These are phyloP conservation scores for Drosophila acutilabella DNA, from an alignment of 2,888 invertebrate species.

Conservation along the genomic window DNA sequence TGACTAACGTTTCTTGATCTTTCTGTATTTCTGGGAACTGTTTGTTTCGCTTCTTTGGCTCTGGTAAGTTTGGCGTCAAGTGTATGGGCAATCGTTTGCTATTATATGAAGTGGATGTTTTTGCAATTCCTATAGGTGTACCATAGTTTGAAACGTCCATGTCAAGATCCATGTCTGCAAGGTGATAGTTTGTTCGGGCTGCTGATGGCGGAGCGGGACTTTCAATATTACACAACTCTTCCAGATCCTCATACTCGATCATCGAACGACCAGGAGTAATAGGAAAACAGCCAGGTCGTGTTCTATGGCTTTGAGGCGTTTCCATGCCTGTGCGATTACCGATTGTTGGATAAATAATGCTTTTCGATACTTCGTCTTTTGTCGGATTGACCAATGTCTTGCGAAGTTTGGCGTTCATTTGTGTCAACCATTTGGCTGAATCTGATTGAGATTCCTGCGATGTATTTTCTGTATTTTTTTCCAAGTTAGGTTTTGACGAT, in stretches of 20 bases:
- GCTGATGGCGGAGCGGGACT: background rate
- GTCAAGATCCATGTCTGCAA: constrained; percentile 34
- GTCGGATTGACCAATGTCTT: background rate
- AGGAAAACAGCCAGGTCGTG: constrained; percentile 28
- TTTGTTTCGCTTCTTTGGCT: constrained; percentile 69
- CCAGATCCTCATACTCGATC: constrained; percentile 63
- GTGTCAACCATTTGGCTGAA: constrained; percentile 20
- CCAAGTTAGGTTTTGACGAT: background rate
- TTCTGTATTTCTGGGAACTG: constrained; percentile 32
- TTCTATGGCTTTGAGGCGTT: constrained; percentile 25
- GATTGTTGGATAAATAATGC: background rate
- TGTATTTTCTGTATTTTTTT: background rate
- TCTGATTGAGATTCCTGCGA: constrained; percentile 10
- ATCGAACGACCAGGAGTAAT: constrained; percentile 65
- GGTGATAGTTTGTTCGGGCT: constrained; percentile 9
- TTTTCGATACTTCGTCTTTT: background rate
- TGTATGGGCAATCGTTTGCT: constrained; percentile 54
- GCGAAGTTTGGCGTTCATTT: constrained; percentile 13
- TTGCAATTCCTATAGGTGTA: constrained; percentile 24
- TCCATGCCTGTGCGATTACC: constrained; percentile 6
- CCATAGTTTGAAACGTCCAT: constrained; percentile 22
- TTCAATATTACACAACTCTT: constrained; percentile 39
- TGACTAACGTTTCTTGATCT: constrained; percentile 32
- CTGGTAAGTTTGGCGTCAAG: constrained; percentile 71
- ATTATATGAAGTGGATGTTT: background rate